Conservation (phyloP, 2,113 vertebrate genomes). For the Gnathonemus echidnorhynchus region DNA sequence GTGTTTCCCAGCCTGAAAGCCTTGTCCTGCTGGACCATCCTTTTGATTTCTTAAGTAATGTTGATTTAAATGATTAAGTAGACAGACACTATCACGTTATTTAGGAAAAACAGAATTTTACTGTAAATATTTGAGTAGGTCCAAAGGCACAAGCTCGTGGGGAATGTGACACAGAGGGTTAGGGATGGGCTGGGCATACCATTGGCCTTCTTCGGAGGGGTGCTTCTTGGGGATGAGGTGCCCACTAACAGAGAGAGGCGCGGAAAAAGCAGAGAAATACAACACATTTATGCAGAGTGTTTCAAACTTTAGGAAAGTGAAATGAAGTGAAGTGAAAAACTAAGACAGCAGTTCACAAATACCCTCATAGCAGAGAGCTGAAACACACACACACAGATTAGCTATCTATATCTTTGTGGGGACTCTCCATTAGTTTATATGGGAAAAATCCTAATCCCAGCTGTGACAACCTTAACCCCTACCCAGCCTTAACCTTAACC, state of each 20-base stretch:
- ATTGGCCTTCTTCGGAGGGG: constrained; percentile 6
- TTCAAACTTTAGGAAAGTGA: background rate
- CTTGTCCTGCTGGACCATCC: background rate
- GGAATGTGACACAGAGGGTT: background rate
- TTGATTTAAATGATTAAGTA: background rate
- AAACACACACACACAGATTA: background rate
- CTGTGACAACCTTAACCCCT: too few species aligned
- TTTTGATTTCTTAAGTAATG: background rate
- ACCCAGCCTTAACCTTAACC: too few species aligned
- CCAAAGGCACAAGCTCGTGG: background rate
- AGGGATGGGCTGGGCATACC: background rate
- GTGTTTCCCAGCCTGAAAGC: background rate
- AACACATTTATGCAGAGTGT: background rate
- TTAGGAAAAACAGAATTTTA: background rate
- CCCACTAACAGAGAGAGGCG: background rate
- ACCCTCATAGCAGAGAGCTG: background rate
- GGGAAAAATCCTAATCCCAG: too few species aligned
- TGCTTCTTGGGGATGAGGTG: background rate
- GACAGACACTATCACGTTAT: background rate
- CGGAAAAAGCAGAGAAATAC: background rate
- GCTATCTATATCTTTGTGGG: too few species aligned
- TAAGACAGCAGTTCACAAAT: background rate
- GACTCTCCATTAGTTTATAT: too few species aligned
- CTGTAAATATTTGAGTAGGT: background rate
- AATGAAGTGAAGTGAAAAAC: background rate